These are phyloP conservation scores for Sceliomorpha sp. DNA, from an alignment of 2,888 invertebrate species.

Conservation along the genomic window DNA sequence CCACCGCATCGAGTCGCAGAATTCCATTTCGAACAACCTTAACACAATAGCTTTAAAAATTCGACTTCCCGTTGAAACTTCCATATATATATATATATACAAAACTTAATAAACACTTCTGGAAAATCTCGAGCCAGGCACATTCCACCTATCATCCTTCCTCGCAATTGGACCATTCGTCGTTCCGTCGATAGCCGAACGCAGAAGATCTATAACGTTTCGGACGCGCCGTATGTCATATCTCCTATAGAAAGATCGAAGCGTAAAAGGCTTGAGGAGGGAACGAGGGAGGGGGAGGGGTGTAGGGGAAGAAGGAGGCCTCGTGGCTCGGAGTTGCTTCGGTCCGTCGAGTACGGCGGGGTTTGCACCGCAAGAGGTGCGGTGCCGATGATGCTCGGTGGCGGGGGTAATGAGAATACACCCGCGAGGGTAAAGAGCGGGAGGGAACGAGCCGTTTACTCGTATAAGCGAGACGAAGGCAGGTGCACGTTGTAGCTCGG, in stretches of 20 bases:
- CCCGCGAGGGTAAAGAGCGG: slow-evolving; percentile 56
- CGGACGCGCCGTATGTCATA: no score
- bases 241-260: slow-evolving; percentile 4
- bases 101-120: no score
- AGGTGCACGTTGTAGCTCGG: slow-evolving; percentile 65
- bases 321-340: slow-evolving; percentile 12
- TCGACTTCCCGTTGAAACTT: no score
- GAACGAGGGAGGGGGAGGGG: slow-evolving; percentile 3
- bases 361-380: slow-evolving; percentile 12
- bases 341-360: slow-evolving; percentile 12
- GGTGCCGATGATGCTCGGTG: slow-evolving; percentile 7
- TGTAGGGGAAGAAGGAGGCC: background rate
- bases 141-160: no score
- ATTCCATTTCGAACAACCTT: no score
- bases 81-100: no score
- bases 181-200: no score
- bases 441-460: slow-evolving; percentile 62
- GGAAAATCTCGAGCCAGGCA: no score
- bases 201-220: no score
- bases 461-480: slow-evolving; percentile 67
- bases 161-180: no score
- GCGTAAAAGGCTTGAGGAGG: slow-evolving; percentile 1
- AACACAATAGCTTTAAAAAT: no score
- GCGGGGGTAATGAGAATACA: slow-evolving; percentile 69
- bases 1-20: no score